Conservation (phyloP, 2,797 vertebrate species). For the Eulemur mongoz region DNA sequence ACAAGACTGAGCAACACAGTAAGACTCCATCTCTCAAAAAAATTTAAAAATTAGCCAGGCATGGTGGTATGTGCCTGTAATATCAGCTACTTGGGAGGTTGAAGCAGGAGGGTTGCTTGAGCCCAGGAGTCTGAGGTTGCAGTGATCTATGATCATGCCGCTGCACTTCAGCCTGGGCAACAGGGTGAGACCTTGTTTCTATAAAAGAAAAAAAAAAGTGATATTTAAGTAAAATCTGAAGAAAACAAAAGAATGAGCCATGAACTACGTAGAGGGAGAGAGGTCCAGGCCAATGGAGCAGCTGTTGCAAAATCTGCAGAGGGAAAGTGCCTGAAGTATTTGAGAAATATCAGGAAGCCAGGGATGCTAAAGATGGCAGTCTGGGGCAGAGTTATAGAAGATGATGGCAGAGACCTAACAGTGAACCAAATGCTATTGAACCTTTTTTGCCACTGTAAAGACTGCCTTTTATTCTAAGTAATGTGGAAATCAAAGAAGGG, state of each 20-base stretch:
- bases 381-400: too few species aligned
- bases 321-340: background rate
- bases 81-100: background rate
- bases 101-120: background rate
- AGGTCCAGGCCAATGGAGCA: background rate
- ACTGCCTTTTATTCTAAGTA: too few species aligned
- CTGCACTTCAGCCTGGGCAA: background rate
- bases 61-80: background rate
- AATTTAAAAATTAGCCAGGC: background rate
- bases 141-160: background rate
- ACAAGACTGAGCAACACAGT: background rate
- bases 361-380: background rate
- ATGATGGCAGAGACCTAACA: background rate
- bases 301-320: background rate
- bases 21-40: background rate
- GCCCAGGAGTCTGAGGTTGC: background rate
- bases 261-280: background rate
- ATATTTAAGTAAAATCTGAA: background rate
- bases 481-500: too few species aligned
- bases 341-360: background rate
- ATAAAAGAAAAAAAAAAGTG: background rate
- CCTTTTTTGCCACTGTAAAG: too few species aligned
- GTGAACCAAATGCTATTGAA: too few species aligned
- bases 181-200: background rate
- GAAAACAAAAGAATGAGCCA: background rate